These are phyloP conservation scores for Lanius collurio DNA, from an alignment of 2,113 vertebrate species.

Conservation along the genomic window DNA sequence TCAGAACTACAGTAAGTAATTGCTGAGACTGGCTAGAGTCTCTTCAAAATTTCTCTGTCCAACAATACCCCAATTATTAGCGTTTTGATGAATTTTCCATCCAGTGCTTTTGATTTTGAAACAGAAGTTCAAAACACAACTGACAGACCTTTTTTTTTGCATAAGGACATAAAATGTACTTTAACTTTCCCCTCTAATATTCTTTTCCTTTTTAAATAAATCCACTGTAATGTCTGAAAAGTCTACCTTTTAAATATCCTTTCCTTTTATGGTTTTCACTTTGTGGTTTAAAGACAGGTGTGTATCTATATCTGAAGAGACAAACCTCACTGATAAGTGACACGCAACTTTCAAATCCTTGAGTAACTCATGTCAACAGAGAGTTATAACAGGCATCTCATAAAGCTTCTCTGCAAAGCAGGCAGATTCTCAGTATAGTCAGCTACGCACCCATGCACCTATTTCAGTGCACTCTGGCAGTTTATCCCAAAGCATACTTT, in stretches of 20 bases:
- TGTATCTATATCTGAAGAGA: not conserved
- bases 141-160: not conserved
- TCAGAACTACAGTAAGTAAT: not conserved
- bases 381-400: not conserved
- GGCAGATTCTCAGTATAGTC: not conserved
- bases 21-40: not conserved
- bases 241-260: not conserved
- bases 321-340: not conserved
- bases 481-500: not conserved
- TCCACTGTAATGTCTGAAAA: not conserved
- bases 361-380: not conserved
- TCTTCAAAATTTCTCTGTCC: not conserved
- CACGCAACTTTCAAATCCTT: not conserved
- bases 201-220: not conserved
- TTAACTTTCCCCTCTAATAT: not conserved
- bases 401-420: not conserved
- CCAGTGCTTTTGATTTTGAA: not conserved
- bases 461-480: not conserved
- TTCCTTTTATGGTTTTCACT: not conserved
- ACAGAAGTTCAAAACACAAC: not conserved
- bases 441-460: not conserved
- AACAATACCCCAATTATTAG: not conserved
- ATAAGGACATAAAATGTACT: accelerated
- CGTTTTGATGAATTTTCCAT: not conserved
- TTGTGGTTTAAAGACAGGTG: not conserved